Evolutionary conservation across 2,113 vertebrate genomes (phyloP), one percentile per base, ranked within the genome.

Genomic region (Melanostigma gelatinosum): DNA sequence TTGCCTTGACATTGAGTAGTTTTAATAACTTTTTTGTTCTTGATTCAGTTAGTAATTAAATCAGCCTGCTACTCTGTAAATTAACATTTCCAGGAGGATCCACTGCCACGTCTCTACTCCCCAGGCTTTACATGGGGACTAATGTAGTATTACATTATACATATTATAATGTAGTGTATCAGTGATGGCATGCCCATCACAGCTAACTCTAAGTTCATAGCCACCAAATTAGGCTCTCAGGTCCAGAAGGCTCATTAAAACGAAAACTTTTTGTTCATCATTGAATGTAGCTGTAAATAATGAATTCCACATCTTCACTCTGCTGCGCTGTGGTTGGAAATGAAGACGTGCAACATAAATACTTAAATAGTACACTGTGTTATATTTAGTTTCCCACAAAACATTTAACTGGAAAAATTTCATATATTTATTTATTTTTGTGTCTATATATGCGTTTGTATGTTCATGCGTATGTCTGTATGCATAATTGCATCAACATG

Each of bases 231-330:
- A 64, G 54, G 24, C 77, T 71, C 77, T 57, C 29, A 16, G 55
- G 63, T 83, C 75, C 67, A 84, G 57, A 75, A 72, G 32, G 55
- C 20, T 61, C 75, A 82, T 84, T 88, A 84, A 84, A 87, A 75
- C 64, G 36, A 29, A 61, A 77, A 82, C 32, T 69, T 82, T 84
- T 48, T 77, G 64, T 82, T 87, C 70, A 78, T 82, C 60, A 78
- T 78, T 84, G 38, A 82, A 81, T 50, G 52, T 61, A 71, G 46
- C 36, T 75, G 15, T 81, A 75, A 78, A 86, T 83, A 78, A 83
- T 82, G 44, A 32, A 84, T 75, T 74, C 46, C 42, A 24, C 36
- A 54, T 66, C 36, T 66, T 52, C 11, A 66, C 50, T 72, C 54
- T 54, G 57, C 46, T 54, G 55, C 34, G n/a, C 57, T 64, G 20